Percentiles rank a stretch among this genome's conserved stretches.
Conservation (phyloP, 2,888 invertebrate genomes). For the Trissolcus japonicus region DNA sequence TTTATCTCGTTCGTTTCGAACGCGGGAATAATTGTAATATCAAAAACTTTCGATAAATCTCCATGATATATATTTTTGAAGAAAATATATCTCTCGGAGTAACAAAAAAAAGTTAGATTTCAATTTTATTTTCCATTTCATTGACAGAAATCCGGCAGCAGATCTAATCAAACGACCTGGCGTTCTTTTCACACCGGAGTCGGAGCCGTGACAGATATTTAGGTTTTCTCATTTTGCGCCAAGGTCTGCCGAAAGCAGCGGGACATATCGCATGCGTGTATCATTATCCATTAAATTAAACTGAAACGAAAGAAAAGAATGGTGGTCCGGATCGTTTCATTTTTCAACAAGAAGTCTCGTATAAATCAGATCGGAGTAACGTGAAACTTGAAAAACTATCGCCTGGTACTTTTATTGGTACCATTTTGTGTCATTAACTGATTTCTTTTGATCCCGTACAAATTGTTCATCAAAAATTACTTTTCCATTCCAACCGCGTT, state of each 20-base stretch:
- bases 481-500: neutral
- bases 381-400: conserved; percentile 22
- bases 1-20: no score
- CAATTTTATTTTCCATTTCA: conserved; percentile 45
- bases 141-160: conserved; percentile 30
- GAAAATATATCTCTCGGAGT: neutral
- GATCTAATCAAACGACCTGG: conserved; percentile 39
- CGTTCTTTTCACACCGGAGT: conserved; percentile 41
- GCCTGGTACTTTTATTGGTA: conserved; percentile 12
- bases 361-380: conserved; percentile 37
- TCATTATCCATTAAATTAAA: conserved; percentile 51
- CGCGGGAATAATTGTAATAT: no score
- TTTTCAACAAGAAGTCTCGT: conserved; percentile 38
- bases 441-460: neutral
- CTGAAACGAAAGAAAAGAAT: conserved; percentile 18
- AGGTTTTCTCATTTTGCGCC: conserved; percentile 51
- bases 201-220: conserved; percentile 45
- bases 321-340: conserved; percentile 19
- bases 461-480: neutral
- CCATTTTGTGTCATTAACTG: conserved; percentile 2
- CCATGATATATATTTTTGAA: neutral
- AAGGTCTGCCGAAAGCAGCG: conserved; percentile 38
- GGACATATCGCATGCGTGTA: conserved; percentile 46
- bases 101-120: conserved; percentile 23
- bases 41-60: no score